Base-by-base conservation (phyloP, 2,888 invertebrate genomes). In the Crocallis elinguaria region DNA sequence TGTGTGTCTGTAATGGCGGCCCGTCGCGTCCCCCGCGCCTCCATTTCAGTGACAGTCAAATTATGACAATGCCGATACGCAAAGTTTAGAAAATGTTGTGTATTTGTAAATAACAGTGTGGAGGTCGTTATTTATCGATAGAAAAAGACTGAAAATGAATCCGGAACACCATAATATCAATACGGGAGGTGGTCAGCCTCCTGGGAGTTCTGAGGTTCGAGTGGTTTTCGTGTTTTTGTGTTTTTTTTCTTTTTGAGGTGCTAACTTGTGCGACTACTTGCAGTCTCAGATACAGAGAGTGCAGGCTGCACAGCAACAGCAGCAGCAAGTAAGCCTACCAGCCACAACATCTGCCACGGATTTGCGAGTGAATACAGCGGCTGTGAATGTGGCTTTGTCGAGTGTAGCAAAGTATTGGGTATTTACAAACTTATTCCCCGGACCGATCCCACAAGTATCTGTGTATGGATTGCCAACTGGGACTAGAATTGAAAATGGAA, bases 361-460 rank as follows among this genome's bases (percentile, higher is more conserved):
- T 77, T 79, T 94, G 37, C 80, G 94, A 72, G 94, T 94, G 35
- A 94, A 94, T 75, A 93, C 94, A 0, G 93, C 94, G 39, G 94
- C 94, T 52, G 91, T 94, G 62, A 94, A 94, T 79, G 94, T 95
- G 73, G 94, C 95, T 75, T 92, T 95, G 87, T 94, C 94, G 78
- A 95, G 93, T 88, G 95, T 95, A 74, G 95, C 95, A 64, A 96
- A 96, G 84, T 96, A 96, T 84, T 96, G 95, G 96, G 95, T 96
- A 77, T 93, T 96, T 81, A 95, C 96, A 59, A 96, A 96, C 92
- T 91, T 96, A 65, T 94, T 96, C 78, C 96, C 95, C 48, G 94
- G 95, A 51, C 95, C 95, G 42, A 93, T 95, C 81, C 95, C 95
- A 54, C 95, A 95, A 92, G 95, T 95, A 44, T 94, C 94, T 37